Conservation (phyloP, 2,797 vertebrate species). For the Acanthurus lineatus region DNA sequence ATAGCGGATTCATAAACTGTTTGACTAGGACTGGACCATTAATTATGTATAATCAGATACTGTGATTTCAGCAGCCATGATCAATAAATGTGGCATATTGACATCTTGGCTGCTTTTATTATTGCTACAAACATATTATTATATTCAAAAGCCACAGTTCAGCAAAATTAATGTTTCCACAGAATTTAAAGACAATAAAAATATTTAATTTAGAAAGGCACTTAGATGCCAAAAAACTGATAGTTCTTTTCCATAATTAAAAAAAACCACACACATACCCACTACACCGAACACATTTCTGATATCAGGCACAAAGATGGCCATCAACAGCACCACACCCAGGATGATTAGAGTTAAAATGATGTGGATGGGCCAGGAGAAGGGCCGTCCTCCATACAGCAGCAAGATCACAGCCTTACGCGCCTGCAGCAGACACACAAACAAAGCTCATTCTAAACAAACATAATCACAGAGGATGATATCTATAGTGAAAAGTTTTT, state of each 20-base stretch:
- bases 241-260: neutral
- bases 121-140: conserved; percentile 10
- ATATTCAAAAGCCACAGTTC: conserved; percentile 14
- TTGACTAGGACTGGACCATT: conserved; percentile 49
- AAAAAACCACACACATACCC: conserved; percentile 84
- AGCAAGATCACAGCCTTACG: conserved; percentile 91
- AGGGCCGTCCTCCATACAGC: conserved; percentile 84
- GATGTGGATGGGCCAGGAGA: conserved; percentile 89
- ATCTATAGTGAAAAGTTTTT: too few relatives aligned
- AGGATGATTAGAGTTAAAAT: conserved; percentile 87
- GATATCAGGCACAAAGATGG: conserved; percentile 94
- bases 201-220: neutral
- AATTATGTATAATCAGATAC: conserved; percentile 56
- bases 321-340: conserved; percentile 88
- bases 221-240: neutral
- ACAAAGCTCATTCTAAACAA: neutral
- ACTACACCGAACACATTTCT: conserved; percentile 93
- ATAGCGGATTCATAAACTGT: conserved; percentile 46
- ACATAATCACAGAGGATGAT: neutral
- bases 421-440: conserved; percentile 81
- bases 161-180: neutral
- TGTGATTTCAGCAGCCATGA: conserved; percentile 44
- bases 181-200: neutral
- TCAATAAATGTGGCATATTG: conserved; percentile 58
- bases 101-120: conserved; percentile 37